Percentiles rank a stretch among this genome's conserved stretches.
phyloP scores from a whole-genome alignment of 2,113 vertebrate species.

The Bothrops jararaca region DNA sequence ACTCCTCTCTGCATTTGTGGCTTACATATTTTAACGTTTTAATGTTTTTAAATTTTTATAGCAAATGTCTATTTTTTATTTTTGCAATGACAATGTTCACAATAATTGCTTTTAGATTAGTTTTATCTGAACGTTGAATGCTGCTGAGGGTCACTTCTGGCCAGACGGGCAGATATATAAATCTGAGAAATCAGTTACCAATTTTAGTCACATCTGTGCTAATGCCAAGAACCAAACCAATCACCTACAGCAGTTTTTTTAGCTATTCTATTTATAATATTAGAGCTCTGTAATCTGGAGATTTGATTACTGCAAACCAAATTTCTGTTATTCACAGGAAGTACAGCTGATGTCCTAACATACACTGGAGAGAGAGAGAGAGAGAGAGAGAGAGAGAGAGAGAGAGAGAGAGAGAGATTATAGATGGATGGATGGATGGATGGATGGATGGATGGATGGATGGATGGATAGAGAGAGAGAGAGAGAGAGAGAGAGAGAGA shows the following conservation, averaged over 20 bases:
- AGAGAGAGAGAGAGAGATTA: fast-evolving
- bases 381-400: too few relatives aligned
- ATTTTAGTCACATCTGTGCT: background rate
- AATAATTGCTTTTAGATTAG: too few relatives aligned
- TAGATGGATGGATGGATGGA: too few relatives aligned
- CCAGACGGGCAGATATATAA: background rate
- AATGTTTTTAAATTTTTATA: too few relatives aligned
- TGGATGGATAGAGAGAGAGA: background rate
- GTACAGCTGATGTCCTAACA: background rate
- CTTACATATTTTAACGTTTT: too few relatives aligned
- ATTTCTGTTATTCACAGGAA: background rate
- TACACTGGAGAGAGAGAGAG: background rate
- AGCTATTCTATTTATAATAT: background rate
- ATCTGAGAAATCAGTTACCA: background rate
- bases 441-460: too few relatives aligned
- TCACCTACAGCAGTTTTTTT: background rate
- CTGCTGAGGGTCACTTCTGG: too few relatives aligned
- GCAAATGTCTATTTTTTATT: too few relatives aligned
- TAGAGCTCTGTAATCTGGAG: background rate
- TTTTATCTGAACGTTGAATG: too few relatives aligned
- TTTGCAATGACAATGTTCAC: too few relatives aligned
- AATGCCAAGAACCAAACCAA: background rate
- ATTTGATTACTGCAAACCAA: background rate
- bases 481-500: too few relatives aligned
- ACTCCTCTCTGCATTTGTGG: too few relatives aligned